Evolutionary conservation across 2,113 vertebrate genomes (phyloP).

Genomic region (Anolis sagrei): DNA sequence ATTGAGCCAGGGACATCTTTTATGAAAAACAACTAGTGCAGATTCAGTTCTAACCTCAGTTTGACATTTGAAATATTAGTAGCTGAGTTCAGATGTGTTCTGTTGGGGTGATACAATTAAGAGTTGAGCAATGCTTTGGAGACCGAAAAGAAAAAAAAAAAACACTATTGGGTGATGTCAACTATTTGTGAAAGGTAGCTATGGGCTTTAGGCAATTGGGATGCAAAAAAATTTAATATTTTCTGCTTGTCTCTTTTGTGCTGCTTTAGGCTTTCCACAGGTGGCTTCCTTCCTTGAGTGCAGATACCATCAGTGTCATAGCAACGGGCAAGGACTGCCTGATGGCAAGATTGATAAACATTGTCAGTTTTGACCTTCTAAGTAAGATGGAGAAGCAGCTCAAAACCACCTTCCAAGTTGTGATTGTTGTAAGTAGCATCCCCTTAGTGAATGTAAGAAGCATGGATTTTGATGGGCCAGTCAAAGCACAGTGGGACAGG

Average conservation of each 20-base stretch:
- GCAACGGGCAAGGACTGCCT: conserved; percentile 87
- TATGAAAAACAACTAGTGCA: not conserved
- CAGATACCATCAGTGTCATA: conserved; percentile 87
- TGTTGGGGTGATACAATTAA: not conserved
- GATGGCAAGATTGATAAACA: conserved; percentile 85
- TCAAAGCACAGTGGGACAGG: not conserved
- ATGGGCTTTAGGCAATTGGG: conserved; percentile 6
- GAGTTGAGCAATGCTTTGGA: not conserved
- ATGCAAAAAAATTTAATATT: not conserved
- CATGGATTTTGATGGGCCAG: not conserved
- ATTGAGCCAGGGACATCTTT: too few species aligned
- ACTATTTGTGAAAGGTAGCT: not conserved
- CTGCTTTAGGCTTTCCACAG: conserved; percentile 85
- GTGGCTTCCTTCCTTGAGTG: conserved; percentile 91
- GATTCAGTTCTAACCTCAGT: not conserved
- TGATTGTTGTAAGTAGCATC: conserved; percentile 90
- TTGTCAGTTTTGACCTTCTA: conserved; percentile 96
- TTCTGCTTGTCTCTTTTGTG: conserved; percentile 13
- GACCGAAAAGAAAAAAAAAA: not conserved
- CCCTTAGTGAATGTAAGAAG: not conserved
- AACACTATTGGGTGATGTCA: not conserved
- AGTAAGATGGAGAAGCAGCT: conserved; percentile 88
- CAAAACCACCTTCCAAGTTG: conserved; percentile 84
- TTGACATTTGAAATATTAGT: conserved; percentile 1
- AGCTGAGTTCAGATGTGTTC: not conserved